Evolutionary conservation across 2,888 invertebrate species (phyloP), one percentile per base, ranked within the genome.

Genomic region (Himalopsyche anomala): DNA sequence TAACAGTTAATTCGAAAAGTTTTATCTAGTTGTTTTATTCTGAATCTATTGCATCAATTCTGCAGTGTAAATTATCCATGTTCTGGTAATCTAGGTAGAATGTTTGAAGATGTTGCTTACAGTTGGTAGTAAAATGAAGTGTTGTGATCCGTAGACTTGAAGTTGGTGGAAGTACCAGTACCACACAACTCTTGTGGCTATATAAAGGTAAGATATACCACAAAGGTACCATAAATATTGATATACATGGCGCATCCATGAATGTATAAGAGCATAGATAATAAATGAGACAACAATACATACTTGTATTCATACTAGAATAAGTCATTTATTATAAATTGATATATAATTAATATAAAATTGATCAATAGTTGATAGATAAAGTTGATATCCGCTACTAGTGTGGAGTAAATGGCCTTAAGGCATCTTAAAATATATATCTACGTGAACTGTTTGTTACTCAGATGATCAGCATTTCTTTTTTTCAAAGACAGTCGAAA

Each of bases 91-190:
- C 3, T 11, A 62, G 9, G 62, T 6, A 62, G 62, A 62, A 62
- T 62, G 62, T 8, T 62, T 62, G 62, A 62, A 3, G 62, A 28
- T 28, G 28, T 19, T 62, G 62, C 62, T 62, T 62, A 62, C 62
- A 62, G 62, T 62, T 62, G 62, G 62, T 62, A 62, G 62, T 62
- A 62, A 62, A 62, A 62, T n/a, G 62, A 62, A 62, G 62, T 62
- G 62, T 15, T 62, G 62, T 62, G 62, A 62, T 62, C 62, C 19
- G 62, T 62, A 19, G 62, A 19, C 62, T 62, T 62, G 62, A 28
- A 62, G n/a, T 28, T 62, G 15, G 62, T 62, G 19, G 62, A 62
- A 11, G 62, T 62, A 62, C 62, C 19, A 62, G 3, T 62, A 19
- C 62, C 62, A 62, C 62, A 62, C 62, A 62, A 62, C 62, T 28